These are phyloP conservation scores for Chymomyza procnemis DNA, from an alignment of 2,888 invertebrate species.

Conservation along the genomic window DNA sequence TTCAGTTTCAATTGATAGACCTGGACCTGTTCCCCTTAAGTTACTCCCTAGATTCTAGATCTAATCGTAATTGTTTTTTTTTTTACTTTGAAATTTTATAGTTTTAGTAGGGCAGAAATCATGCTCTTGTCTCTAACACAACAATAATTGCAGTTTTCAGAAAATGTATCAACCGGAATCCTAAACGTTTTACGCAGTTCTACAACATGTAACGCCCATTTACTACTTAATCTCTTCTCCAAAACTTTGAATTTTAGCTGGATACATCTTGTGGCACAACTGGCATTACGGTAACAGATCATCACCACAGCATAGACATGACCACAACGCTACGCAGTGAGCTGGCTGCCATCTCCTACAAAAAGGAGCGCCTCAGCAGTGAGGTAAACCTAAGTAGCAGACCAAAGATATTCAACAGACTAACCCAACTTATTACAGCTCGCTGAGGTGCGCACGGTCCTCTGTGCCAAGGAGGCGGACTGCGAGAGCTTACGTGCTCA, in stretches of 20 bases:
- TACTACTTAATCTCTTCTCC: not conserved
- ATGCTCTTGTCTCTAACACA: no score
- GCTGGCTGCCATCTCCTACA: slow-evolving; percentile 90
- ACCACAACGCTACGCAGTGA: slow-evolving; percentile 89
- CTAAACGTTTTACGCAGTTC: no score
- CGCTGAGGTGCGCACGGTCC: slow-evolving; percentile 84
- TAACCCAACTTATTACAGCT: slow-evolving; percentile 78
- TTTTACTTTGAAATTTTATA: no score
- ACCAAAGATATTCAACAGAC: not conserved
- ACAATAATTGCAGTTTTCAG: no score
- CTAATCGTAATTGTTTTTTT: no score
- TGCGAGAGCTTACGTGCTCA: slow-evolving; percentile 91
- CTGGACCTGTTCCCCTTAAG: no score
- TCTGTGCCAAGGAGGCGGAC: slow-evolving; percentile 87
- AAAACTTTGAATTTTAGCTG: slow-evolving; percentile 46
- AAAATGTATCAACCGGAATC: no score
- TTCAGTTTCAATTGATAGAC: no score
- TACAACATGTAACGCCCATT: no score
- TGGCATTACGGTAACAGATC: slow-evolving; percentile 62
- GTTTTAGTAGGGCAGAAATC: no score
- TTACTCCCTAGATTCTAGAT: no score
- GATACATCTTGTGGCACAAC: slow-evolving; percentile 62
- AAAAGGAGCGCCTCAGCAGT: slow-evolving; percentile 87
- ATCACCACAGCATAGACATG: slow-evolving; percentile 81
- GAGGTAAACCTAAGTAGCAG: slow-evolving; percentile 81